phyloP scores from a whole-genome alignment of 2,113 vertebrate species.

The Trichomycterus rosablanca region DNA sequence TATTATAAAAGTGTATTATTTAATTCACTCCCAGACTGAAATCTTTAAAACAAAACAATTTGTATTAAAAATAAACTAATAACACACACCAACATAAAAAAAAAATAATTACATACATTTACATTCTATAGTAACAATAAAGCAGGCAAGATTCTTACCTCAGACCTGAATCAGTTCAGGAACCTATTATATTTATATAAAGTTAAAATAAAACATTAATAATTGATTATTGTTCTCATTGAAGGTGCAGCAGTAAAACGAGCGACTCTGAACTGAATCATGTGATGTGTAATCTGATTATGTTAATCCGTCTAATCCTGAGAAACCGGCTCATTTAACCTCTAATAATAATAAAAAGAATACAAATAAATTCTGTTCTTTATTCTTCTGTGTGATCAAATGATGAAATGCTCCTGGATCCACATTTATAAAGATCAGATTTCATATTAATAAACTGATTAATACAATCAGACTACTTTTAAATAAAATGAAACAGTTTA shows the following conservation, averaged over 20 bases:
- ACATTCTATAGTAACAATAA: neutral
- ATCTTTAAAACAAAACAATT: too few relatives aligned
- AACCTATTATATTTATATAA: neutral
- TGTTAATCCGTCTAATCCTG: slow-evolving; percentile 11
- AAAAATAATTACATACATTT: neutral
- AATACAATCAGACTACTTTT: too few relatives aligned
- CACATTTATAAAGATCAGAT: too few relatives aligned
- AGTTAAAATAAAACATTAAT: neutral
- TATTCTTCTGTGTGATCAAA: too few relatives aligned
- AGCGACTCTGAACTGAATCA: neutral
- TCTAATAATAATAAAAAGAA: neutral
- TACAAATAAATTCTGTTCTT: too few relatives aligned
- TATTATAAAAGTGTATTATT: too few relatives aligned
- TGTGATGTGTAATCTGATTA: slow-evolving; percentile 8
- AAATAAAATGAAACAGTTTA: too few relatives aligned
- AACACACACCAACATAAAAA: neutral
- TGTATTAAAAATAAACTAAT: too few relatives aligned
- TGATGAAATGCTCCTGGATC: too few relatives aligned
- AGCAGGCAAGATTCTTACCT: too few relatives aligned
- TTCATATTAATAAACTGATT: too few relatives aligned
- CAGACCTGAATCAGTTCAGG: neutral
- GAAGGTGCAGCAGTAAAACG: neutral
- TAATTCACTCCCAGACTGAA: too few relatives aligned
- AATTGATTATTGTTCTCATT: neutral
- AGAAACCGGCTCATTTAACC: neutral